A percentile compares a stretch with the other conserved stretches of the same genome.
Evolutionary conservation across 1,140 invertebrate species (phyloP).

Genomic region (Drosophila subpulchrella): DNA sequence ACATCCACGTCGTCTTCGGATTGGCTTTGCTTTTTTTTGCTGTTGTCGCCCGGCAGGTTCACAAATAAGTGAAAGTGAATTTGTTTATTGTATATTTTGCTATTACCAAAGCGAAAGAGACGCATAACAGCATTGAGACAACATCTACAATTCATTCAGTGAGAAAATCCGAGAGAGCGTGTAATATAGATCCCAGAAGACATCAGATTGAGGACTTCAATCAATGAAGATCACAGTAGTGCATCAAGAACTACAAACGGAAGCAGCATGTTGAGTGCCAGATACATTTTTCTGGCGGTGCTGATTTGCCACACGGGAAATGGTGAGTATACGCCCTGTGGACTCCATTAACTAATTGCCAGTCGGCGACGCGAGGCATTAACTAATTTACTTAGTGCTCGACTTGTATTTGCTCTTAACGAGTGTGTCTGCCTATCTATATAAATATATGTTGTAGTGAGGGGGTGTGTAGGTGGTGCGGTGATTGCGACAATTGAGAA

Average conservation of each 20-base stretch:
- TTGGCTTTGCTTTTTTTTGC: constrained; percentile 9
- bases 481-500: constrained; percentile 35
- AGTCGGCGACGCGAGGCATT: constrained; percentile 29
- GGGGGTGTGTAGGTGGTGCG: constrained; percentile 5
- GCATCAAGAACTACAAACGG: background rate
- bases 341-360: constrained; percentile 55
- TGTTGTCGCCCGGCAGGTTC: constrained; percentile 57
- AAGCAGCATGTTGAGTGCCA: constrained; percentile 17
- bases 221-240: constrained; percentile 6
- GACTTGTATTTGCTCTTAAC: constrained; percentile 11
- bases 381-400: constrained; percentile 51
- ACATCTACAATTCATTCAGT: constrained; percentile 15
- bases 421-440: background rate
- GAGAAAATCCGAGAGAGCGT: background rate
- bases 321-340: constrained; percentile 42
- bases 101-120: constrained; percentile 72
- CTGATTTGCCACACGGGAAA: constrained; percentile 23
- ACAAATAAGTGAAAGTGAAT: constrained; percentile 83
- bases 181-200: background rate
- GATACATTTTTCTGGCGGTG: constrained; percentile 18
- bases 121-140: constrained; percentile 58
- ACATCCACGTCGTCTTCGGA: constrained; percentile 13
- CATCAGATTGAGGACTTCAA: background rate
- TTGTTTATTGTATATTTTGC: constrained; percentile 80
- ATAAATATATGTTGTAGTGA: background rate